phyloP scores from a whole-genome alignment of 2,113 vertebrate genomes.

The Lepisosteus oculatus region DNA sequence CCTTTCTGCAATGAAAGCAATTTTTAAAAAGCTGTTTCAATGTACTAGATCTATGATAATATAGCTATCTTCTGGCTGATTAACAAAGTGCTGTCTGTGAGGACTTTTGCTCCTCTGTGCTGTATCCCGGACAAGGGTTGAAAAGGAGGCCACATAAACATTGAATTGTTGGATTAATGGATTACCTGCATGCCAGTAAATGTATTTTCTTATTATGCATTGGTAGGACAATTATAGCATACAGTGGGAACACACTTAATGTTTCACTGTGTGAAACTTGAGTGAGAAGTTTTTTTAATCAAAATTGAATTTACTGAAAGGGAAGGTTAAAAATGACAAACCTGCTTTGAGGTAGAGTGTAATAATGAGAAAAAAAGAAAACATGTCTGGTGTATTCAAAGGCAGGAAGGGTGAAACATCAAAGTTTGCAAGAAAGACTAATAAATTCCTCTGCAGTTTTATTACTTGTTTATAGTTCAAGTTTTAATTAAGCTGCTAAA shows the following conservation, averaged over 20 bases:
- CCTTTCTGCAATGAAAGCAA: background rate
- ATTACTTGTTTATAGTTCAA: no score
- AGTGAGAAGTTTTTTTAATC: background rate
- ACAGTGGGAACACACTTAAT: background rate
- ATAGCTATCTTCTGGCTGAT: background rate
- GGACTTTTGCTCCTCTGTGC: background rate
- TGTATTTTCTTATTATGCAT: background rate
- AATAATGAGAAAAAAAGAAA: background rate
- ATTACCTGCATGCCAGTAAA: background rate
- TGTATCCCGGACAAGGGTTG: background rate
- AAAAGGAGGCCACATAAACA: conserved; percentile 4
- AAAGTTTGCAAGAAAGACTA: conserved; percentile 10
- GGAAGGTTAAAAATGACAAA: no score
- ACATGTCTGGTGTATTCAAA: background rate
- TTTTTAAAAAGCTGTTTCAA: background rate
- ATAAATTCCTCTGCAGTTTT: no score
- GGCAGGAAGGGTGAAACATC: background rate
- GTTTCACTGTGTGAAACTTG: background rate
- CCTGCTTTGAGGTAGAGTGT: background rate
- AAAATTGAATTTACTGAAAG: no score
- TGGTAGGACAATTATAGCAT: background rate
- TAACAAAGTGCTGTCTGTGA: background rate
- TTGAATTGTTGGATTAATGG: background rate
- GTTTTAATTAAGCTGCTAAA: no score
- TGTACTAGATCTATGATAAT: background rate